A percentile compares a stretch with the other conserved stretches of the same genome.
Evolutionary conservation across 2,113 vertebrate species (phyloP).

Genomic region (Gymnarchus niloticus): DNA sequence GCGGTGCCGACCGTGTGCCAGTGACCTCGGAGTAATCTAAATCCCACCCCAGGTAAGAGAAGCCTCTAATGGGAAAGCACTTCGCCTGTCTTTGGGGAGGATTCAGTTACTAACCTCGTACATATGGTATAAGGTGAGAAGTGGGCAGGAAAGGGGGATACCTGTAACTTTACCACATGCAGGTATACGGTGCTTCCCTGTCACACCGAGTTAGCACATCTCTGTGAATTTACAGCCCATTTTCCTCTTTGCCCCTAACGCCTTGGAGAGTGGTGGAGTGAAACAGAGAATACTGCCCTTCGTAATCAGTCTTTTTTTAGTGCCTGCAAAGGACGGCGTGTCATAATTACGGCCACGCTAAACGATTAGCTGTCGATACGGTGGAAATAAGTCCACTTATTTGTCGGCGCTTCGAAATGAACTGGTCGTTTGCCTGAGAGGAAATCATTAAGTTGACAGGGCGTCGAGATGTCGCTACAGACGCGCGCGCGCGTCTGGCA

Average conservation of each 20-base stretch:
- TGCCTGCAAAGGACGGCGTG: conserved; percentile 23
- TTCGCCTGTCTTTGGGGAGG: not conserved
- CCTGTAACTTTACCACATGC: conserved; percentile 1
- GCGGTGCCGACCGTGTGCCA: not conserved
- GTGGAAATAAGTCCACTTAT: conserved; percentile 32
- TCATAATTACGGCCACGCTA: conserved; percentile 28
- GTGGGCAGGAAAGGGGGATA: not conserved
- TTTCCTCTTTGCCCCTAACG: not conserved
- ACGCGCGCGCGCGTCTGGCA: not conserved
- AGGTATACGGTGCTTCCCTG: not conserved
- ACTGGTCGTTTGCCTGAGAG: not conserved
- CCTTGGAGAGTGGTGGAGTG: not conserved
- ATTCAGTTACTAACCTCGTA: conserved; percentile 5
- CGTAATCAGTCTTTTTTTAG: conserved; percentile 18
- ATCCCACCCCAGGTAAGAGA: not conserved
- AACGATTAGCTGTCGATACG: not conserved
- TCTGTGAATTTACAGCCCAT: not conserved
- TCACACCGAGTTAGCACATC: not conserved
- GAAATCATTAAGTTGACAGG: not conserved
- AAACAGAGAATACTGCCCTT: not conserved
- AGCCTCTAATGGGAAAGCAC: conserved; percentile 4
- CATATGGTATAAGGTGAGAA: conserved; percentile 10
- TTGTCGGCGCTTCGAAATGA: conserved; percentile 22
- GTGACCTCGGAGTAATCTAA: not conserved
- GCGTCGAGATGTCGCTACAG: not conserved